Base-by-base conservation (phyloP, 2,888 invertebrate genomes). In the Neoascia interrupta region DNA sequence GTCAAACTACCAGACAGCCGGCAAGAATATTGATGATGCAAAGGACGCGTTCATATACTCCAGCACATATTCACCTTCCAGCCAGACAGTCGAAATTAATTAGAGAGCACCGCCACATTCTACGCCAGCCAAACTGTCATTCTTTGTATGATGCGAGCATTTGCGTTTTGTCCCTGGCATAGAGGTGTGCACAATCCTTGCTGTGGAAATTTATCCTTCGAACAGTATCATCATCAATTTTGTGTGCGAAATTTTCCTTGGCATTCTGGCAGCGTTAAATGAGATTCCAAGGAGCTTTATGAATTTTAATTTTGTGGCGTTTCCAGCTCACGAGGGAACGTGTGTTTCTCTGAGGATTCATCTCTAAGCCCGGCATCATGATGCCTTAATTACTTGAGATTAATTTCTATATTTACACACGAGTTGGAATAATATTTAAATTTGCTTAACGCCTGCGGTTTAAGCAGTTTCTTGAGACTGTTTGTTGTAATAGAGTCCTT, bases 11-110 rank as follows among this genome's bases (percentile, higher is more conserved):
- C 51, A 31, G 51, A 19, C 23, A 41, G 51, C 41, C 45, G n/a
- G 39, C 5, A 47, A 45, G 76, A 72, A 76, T 76, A 76, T 58
- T 76, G 76, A 76, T 76, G 70, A 64, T 60, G 45, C 45, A 26
- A 47, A 28, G 41, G 43, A 49, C n/a, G 41, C n/a, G 23, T 41
- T 28, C 19, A n/a, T 21, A 26, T 13, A 31, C 23, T 26, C 39
- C 18, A 43, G 8, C 31, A 8, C 31, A 6, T n/a, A 31, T n/a
- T n/a, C 8, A 31, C 8, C 16, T 31, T 15, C 31, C 51, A 54
- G 6, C 37, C 23, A 68, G 56, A 54, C 68, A 39, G 63, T 58
- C n/a, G 39, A 58, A 70, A 76, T 76, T 76, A 76, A 76, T 76
- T 76, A 70, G 45, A 53, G 34, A 19, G 37, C 37, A 39, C 8